Conservation (phyloP, 2,888 invertebrate species). For the Pycnomerus fuliginosus region DNA sequence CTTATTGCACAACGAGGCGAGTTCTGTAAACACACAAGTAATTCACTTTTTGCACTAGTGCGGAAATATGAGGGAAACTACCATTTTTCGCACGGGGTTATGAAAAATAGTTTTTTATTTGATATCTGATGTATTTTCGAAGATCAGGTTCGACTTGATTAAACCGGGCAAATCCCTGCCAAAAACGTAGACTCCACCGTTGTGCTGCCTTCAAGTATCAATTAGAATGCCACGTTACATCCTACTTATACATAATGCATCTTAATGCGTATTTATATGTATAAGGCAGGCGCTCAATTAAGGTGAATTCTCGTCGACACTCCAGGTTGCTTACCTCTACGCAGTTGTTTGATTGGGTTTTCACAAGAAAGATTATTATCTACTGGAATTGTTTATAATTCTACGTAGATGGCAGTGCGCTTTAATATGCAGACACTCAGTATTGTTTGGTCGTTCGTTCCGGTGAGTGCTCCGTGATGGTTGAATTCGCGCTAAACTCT, state of each 20-base stretch:
- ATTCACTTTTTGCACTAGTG: no score
- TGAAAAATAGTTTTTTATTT: no score
- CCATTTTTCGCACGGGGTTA: no score
- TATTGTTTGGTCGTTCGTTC: slow-evolving; percentile 42
- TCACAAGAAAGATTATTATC: slow-evolving; percentile 47
- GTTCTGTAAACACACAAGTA: no score
- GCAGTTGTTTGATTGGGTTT: slow-evolving; percentile 40
- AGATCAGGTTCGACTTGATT: no score
- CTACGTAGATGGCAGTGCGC: slow-evolving; percentile 43
- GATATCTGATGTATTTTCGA: no score
- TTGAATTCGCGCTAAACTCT: slow-evolving; percentile 41
- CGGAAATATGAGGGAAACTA: no score
- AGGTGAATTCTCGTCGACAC: slow-evolving; percentile 9
- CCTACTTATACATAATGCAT: slow-evolving; percentile 31
- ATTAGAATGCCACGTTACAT: slow-evolving; percentile 31
- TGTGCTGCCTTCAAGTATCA: slow-evolving; percentile 18
- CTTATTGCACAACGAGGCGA: no score
- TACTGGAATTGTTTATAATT: slow-evolving; percentile 44
- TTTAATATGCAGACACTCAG: slow-evolving; percentile 40
- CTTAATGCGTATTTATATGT: slow-evolving; percentile 31
- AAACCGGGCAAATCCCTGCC: no score
- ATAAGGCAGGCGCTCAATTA: slow-evolving; percentile 22
- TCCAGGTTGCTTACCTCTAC: slow-evolving; percentile 17
- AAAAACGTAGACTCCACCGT: no score
- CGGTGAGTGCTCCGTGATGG: slow-evolving; percentile 39